Base-by-base conservation (phyloP, 1,140 invertebrate genomes). In the Trichoplusia ni region DNA sequence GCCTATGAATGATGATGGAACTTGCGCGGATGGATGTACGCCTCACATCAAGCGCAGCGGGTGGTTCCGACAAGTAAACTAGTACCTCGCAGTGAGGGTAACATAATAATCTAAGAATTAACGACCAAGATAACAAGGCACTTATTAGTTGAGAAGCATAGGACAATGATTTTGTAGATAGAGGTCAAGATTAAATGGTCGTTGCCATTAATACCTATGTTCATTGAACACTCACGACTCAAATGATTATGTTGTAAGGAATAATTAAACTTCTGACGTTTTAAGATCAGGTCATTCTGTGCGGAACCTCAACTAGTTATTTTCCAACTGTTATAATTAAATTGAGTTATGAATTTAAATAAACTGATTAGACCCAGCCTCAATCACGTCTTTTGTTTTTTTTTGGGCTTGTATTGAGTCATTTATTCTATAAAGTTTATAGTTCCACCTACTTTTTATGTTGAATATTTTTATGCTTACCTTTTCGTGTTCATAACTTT, bases 221-320 rank as follows among this genome's bases (percentile, higher is more conserved):
- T 75, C 69, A 71, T 75, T 84, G 81, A 82, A 81, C 75, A 73
- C 81, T 86, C 78, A 85, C 78, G 82, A 82, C 75, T 75, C 51
- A 44, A 73, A 80, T 75, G 82, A 89, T 90, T 86, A 90, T 81
- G 82, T 86, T 86, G 87, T 90, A 82, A 81, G 67, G 67, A 81
- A 80, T 83, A 90, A 90, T 88, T 87, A 88, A 84, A 80, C 74
- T 75, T 77, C 70, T 79, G 83, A 88, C 83, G 71, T 90, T 85
- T 85, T 75, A 65, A 69, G 80, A 84, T 71, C 79, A 72, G 77
- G 77, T 78, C 75, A 80, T 75, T 64, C 60, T 66, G 35, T 54
- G 58, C 35, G 14, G 25, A 37, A 18, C 14, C 27, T 35, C 37
- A 31, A 33, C 37, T 29, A 31, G 37, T 21, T n/a, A 23, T 25